phyloP scores from a whole-genome alignment of 1,140 invertebrate species.

The Acromyrmex echinatior region DNA sequence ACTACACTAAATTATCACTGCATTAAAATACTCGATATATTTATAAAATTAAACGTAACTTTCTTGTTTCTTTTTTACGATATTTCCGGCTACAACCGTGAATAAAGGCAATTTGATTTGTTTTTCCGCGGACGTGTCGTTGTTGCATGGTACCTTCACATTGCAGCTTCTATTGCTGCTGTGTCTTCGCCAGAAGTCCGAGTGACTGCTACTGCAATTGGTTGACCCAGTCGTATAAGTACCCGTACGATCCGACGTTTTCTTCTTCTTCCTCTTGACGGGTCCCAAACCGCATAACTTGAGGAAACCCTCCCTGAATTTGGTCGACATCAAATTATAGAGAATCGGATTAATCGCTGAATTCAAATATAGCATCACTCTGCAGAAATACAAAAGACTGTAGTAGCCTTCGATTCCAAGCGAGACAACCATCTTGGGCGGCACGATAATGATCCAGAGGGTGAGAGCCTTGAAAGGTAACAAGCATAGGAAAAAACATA shows the following conservation, averaged over 20 bases:
- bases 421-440: conserved; percentile 88
- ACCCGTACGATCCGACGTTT: conserved; percentile 75
- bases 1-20: background rate
- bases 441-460: conserved; percentile 93
- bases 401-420: conserved; percentile 94
- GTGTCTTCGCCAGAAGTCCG: conserved; percentile 79
- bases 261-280: conserved; percentile 70
- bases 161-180: conserved; percentile 80
- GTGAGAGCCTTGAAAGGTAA: conserved; percentile 95
- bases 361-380: conserved; percentile 95
- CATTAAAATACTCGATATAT: background rate
- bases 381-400: conserved; percentile 94
- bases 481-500: conserved; percentile 96
- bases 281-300: conserved; percentile 86
- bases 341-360: conserved; percentile 96
- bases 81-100: conserved; percentile 71
- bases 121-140: conserved; percentile 69
- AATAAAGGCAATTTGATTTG: conserved; percentile 75
- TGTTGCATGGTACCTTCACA: conserved; percentile 73
- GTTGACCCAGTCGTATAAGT: conserved; percentile 78
- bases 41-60: conserved; percentile 77
- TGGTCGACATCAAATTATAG: conserved; percentile 96
- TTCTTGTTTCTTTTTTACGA: conserved; percentile 76
- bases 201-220: conserved; percentile 80
- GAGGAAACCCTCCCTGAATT: conserved; percentile 94